Conservation (phyloP, 2,113 vertebrate species). For the Bos indicus region DNA sequence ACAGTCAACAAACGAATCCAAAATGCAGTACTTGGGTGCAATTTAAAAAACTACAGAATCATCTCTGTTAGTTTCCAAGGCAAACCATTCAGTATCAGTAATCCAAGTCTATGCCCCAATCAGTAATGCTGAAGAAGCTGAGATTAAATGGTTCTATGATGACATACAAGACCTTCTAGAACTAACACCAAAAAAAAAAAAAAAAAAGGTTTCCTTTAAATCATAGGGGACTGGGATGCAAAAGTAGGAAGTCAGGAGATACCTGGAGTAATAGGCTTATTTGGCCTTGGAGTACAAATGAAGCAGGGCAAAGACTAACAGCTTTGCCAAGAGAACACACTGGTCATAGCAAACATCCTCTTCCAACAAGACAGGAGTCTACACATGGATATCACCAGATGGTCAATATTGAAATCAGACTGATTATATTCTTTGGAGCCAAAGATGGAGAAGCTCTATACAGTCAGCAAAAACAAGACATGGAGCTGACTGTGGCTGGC, state of each 20-base stretch:
- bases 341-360: background rate
- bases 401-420: fast-evolving
- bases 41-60: background rate
- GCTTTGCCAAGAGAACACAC: background rate
- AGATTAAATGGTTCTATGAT: background rate
- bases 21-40: background rate
- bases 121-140: background rate
- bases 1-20: background rate
- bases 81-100: background rate
- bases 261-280: background rate
- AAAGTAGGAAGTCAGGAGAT: background rate
- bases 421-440: background rate
- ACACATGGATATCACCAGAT: background rate
- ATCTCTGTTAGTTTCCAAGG: background rate
- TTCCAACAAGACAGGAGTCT: background rate
- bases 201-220: no score
- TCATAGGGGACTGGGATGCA: background rate
- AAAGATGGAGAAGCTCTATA: background rate
- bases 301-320: background rate
- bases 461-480: background rate
- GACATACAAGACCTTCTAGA: background rate
- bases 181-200: background rate
- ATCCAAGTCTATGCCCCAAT: background rate
- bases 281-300: background rate
- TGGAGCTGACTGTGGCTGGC: background rate